Conservation (phyloP, 2,888 invertebrate genomes). For the Zele albiditarsus region DNA sequence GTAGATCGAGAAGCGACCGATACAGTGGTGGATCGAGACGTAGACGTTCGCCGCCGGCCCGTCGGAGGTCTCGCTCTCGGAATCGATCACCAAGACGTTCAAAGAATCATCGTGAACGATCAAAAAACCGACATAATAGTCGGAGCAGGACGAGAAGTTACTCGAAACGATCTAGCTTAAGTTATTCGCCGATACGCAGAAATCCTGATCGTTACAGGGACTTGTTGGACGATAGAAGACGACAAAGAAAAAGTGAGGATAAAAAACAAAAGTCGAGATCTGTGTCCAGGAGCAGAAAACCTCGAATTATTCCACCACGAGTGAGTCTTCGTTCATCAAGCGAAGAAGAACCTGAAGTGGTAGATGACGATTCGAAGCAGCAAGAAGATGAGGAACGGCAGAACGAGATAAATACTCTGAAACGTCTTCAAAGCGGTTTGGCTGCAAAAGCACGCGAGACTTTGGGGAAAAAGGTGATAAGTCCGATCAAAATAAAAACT, state of each 20-base stretch:
- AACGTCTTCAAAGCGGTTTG: constrained; percentile 78
- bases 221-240: constrained; percentile 77
- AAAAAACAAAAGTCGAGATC: constrained; percentile 59
- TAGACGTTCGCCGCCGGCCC: constrained; percentile 55
- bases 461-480: constrained; percentile 76
- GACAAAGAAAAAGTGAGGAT: constrained; percentile 72
- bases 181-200: constrained; percentile 81
- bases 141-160: constrained; percentile 69
- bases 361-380: constrained; percentile 75
- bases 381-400: constrained; percentile 76
- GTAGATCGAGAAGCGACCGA: constrained; percentile 64
- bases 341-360: constrained; percentile 73
- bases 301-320: constrained; percentile 62
- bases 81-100: constrained; percentile 61
- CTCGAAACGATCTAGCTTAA: constrained; percentile 75
- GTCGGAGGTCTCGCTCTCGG: constrained; percentile 56
- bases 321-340: constrained; percentile 69
- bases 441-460: constrained; percentile 83
- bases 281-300: constrained; percentile 58
- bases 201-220: constrained; percentile 82
- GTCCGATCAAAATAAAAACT: constrained; percentile 63
- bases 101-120: constrained; percentile 45
- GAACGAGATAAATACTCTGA: constrained; percentile 80
- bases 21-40: constrained; percentile 57
- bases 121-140: constrained; percentile 49